These are phyloP conservation scores for Pelvicachromis taeniatus DNA, from an alignment of 2,113 vertebrate genomes.

Conservation along the genomic window DNA sequence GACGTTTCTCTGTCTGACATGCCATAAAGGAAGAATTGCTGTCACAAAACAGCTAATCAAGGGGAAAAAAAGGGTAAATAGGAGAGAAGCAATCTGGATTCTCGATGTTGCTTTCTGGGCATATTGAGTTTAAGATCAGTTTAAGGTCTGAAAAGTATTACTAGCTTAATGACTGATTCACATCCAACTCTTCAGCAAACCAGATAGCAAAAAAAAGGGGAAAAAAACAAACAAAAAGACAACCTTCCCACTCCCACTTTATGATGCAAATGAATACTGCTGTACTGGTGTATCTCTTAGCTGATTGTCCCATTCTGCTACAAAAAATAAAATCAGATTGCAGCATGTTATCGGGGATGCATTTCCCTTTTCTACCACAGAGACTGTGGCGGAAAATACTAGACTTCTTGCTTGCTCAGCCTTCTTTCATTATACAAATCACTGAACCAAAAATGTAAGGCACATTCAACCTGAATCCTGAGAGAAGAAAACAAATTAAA, in stretches of 20 bases:
- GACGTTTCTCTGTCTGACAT: not conserved
- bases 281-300: not conserved
- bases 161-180: not conserved
- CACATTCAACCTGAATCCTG: not conserved
- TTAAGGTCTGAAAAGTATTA: not conserved
- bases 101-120: not conserved
- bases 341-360: not conserved
- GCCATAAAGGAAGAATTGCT: not conserved
- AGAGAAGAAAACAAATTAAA: not conserved
- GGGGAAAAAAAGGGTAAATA: not conserved
- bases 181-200: slow-evolving; percentile 4
- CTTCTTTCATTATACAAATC: not conserved
- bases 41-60: not conserved
- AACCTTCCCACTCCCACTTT: not conserved
- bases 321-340: not conserved
- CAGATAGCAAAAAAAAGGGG: not conserved
- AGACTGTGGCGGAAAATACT: not conserved
- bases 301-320: not conserved
- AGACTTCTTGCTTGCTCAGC: not conserved
- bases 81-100: not conserved
- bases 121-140: not conserved
- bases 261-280: not conserved
- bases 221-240: not conserved
- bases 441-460: not conserved
- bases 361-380: not conserved